Evolutionary conservation across 2,888 invertebrate genomes (phyloP), one percentile per base, ranked within the genome.

Genomic region (Harmothoe impar): DNA sequence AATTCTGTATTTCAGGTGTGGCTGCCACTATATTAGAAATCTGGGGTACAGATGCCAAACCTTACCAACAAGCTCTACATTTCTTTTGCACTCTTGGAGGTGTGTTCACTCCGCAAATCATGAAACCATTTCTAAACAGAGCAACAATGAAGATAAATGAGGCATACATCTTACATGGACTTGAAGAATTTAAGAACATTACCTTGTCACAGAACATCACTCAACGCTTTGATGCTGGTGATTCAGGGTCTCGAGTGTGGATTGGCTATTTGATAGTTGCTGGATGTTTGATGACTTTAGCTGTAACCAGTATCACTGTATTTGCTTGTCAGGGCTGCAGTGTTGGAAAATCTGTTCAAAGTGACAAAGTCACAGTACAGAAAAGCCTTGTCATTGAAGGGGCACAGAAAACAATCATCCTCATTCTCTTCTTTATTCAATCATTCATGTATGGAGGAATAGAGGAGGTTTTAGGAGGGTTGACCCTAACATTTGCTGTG

Each of bases 11-110:
- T 54, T 54, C 62, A 62, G 62, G 62, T 62, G 62, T 62, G n/a
- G 5, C 62, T n/a, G 62, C 62, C 23, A 62, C 62, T 20, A 20
- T 62, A n/a, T 15, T 62, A 62, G 62, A 20, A 20, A 20, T 62
- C 20, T 62, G 62, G 62, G n/a, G n/a, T 20, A n/a, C 3, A n/a
- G 62, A 62, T n/a, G 62, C 62, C 3, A n/a, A 62, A 20, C 62
- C 62, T 5, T 62, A 62, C n/a, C 62, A n/a, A n/a, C 62, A 62
- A n/a, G 62, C 62, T n/a, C 62, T 62, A n/a, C 62, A 62, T n/a
- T 62, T n/a, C n/a, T n/a, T n/a, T n/a, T n/a, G n/a, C n/a, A 62
- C 62, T 20, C 23, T 62, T 20, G 62, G 62, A 62, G 62, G 62
- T 1, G n/a, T 3, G 3, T 20, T 62, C 62, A 62, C n/a, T 62